Evolutionary conservation across 2,797 vertebrate genomes (phyloP).

Genomic region (Erethizon dorsatum): DNA sequence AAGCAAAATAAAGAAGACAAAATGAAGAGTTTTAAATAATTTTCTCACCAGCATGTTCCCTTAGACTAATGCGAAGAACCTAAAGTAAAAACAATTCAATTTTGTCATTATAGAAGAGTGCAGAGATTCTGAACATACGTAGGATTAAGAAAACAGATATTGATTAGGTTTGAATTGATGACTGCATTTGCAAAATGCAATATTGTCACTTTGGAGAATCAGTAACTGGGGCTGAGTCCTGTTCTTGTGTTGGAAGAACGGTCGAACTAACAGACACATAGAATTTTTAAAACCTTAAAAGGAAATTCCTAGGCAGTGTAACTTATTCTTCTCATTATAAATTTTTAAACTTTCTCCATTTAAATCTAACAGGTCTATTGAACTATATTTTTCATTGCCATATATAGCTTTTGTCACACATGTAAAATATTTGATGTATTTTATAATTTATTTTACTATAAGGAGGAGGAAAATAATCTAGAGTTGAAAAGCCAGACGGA

Average conservation of each 20-base stretch:
- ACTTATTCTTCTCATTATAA: background rate
- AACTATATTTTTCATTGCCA: background rate
- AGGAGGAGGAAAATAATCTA: background rate
- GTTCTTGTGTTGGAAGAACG: background rate
- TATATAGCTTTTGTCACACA: background rate
- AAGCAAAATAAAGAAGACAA: background rate
- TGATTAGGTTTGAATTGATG: background rate
- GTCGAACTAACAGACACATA: background rate
- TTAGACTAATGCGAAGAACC: background rate
- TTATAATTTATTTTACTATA: background rate
- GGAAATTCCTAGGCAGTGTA: background rate
- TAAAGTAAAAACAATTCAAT: background rate
- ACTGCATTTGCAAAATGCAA: background rate
- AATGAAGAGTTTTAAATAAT: background rate
- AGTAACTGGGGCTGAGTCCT: background rate
- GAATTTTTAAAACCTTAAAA: background rate
- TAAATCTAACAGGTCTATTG: background rate
- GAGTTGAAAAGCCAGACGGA: background rate
- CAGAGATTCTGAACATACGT: background rate
- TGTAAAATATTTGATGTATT: background rate
- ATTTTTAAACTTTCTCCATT: background rate
- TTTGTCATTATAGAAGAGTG: background rate
- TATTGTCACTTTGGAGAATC: background rate
- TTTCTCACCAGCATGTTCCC: background rate
- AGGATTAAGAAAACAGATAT: background rate